Percentiles rank a stretch among this genome's conserved stretches.
Conservation (phyloP, 2,888 invertebrate species). For the Nyleta sp. region DNA sequence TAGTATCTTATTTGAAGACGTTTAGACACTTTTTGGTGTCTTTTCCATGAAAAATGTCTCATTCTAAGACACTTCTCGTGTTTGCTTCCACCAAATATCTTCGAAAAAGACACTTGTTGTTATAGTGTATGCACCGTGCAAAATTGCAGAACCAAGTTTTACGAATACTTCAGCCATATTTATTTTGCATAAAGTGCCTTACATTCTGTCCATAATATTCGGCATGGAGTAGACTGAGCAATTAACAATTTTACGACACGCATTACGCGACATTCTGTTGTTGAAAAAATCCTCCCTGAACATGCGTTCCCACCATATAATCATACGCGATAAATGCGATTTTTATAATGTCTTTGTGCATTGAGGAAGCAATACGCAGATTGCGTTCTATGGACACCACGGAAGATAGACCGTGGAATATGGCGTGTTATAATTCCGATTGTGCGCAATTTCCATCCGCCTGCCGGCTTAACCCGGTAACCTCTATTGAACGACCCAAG, state of each 20-base stretch:
- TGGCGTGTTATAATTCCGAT: slow-evolving; percentile 54
- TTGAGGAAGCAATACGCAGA: slow-evolving; percentile 36
- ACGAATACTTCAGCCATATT: background rate
- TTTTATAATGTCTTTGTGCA: slow-evolving; percentile 40
- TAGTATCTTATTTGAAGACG: no score
- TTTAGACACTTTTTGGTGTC: no score
- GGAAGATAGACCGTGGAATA: slow-evolving; percentile 62
- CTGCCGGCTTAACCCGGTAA: slow-evolving; percentile 54
- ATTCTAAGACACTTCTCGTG: no score
- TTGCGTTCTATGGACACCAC: slow-evolving; percentile 34
- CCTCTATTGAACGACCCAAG: slow-evolving; percentile 52
- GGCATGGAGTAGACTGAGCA: slow-evolving; percentile 1
- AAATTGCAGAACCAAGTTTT: background rate
- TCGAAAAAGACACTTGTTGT: no score
- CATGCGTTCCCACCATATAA: slow-evolving; percentile 33
- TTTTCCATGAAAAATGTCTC: no score
- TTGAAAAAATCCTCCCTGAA: slow-evolving; percentile 7
- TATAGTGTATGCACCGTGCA: no score
- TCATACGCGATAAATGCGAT: slow-evolving; percentile 32
- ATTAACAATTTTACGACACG: slow-evolving; percentile 30
- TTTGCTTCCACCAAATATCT: no score
- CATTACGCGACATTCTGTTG: slow-evolving; percentile 29
- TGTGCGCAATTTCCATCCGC: slow-evolving; percentile 46
- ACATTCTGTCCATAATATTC: slow-evolving; percentile 5
- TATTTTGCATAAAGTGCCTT: slow-evolving; percentile 25